Evolutionary conservation across 2,888 invertebrate genomes (phyloP), one percentile per base, ranked within the genome.

Genomic region (Oegoconia quadripuncta): DNA sequence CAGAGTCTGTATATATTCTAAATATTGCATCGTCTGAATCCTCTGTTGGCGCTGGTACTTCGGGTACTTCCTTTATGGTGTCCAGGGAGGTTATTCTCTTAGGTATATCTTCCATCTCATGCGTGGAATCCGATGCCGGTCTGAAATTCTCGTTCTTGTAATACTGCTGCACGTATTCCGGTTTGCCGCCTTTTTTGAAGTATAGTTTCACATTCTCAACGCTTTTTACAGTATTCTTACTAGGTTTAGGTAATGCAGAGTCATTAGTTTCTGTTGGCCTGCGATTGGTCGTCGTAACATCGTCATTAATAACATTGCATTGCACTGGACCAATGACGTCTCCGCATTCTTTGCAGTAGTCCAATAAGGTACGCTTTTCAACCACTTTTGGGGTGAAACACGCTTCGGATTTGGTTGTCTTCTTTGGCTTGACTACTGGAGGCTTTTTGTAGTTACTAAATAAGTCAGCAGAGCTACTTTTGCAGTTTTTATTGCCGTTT

Each of bases 111-210:
- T 54, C 55, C 0, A 52, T 41, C 0, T 59, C 61, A 28, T 65
- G 56, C 0, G 71, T 28, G 1, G 81, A 80, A 33, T 74, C 72
- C 0, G 72, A 55, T 0, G 71, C 65, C 20, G 37, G 42, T 8
- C 46, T 27, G 26, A 77, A 87, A 25, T 79, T 77, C 44, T 83
- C 74, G 29, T 87, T 87, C 49, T 59, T 79, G 38, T 77, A 86
- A 48, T 74, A 74, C 32, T 86, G 75, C 26, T 75, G 62, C 0
- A 84, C 38, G 0, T 47, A 39, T 36, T 60, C 17, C 53, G 0
- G 34, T 34, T 31, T 37, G 9, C 16, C 45, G 53, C 12, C 8
- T 9, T 22, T 22, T 22, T 22, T 22, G 22, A 9, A 9, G 9
- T 22, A 9, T 9, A 22, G 9, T 3, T 3, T 2, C 9, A 5